phyloP scores from a whole-genome alignment of 2,113 vertebrate genomes.

The Theristicus caerulescens region DNA sequence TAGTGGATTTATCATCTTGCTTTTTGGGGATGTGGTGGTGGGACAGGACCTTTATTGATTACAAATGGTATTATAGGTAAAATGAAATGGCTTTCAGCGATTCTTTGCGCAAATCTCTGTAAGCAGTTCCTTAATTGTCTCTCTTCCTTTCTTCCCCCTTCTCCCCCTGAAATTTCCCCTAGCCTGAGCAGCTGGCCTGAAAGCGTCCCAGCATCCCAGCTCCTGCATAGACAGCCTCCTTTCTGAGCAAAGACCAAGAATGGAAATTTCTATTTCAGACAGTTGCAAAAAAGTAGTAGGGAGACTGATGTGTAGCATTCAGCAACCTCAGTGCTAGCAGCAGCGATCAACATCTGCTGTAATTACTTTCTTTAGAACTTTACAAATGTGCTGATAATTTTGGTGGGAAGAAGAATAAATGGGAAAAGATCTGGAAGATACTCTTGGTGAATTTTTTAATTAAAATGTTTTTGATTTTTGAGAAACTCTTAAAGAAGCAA shows the following conservation, averaged over 20 bases:
- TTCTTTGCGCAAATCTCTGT: background rate
- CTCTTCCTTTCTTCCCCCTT: background rate
- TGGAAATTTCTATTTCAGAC: background rate
- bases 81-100: background rate
- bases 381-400: constrained; percentile 35
- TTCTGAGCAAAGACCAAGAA: background rate
- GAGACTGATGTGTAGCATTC: background rate
- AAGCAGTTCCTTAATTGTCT: background rate
- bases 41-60: background rate
- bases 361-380: constrained; percentile 52
- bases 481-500: constrained; percentile 28
- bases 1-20: background rate
- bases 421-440: constrained; percentile 45
- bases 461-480: constrained; percentile 50
- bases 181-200: background rate
- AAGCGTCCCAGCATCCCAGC: background rate
- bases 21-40: background rate
- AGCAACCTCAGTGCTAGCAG: background rate
- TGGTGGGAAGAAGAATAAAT: constrained; percentile 37
- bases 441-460: constrained; percentile 53
- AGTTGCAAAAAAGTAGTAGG: background rate
- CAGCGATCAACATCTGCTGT: constrained; percentile 42
- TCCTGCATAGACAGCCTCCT: background rate
- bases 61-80: background rate
- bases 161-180: background rate